A percentile compares a stretch with the other conserved stretches of the same genome.
These are phyloP conservation scores for Incurvaria masculella DNA, from an alignment of 2,888 invertebrate genomes.

Conservation along the genomic window DNA sequence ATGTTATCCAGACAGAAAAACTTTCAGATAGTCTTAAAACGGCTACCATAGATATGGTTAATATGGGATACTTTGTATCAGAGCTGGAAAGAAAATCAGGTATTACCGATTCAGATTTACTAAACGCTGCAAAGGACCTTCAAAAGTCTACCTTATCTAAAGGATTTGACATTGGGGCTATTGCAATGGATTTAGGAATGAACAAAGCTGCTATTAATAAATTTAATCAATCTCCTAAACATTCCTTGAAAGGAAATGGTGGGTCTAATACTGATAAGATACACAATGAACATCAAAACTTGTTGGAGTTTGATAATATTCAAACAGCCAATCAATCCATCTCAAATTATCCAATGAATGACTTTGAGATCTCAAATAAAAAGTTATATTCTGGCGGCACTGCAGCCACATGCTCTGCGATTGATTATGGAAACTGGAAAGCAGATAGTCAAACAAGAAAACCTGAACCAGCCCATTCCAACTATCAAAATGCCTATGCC, in stretches of 20 bases:
- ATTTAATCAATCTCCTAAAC: background rate
- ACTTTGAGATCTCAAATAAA: conserved; percentile 45
- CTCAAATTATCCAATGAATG: conserved; percentile 39
- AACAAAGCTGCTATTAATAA: conserved; percentile 19
- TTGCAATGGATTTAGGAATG: conserved; percentile 43
- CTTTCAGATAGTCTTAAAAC: conserved; percentile 30
- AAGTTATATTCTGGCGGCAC: conserved; percentile 37
- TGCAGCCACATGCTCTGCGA: conserved; percentile 23
- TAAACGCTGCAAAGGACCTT: background rate
- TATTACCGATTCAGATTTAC: background rate
- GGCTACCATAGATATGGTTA: conserved; percentile 47
- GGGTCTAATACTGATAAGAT: background rate
- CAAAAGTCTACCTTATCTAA: conserved; percentile 17
- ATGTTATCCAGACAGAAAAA: conserved; percentile 17
- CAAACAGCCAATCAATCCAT: conserved; percentile 21
- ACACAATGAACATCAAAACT: background rate
- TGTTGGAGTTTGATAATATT: background rate
- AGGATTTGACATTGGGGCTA: conserved; percentile 39
- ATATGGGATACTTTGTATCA: conserved; percentile 47
- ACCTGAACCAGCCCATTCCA: background rate
- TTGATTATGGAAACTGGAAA: conserved; percentile 46
- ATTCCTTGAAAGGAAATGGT: background rate
- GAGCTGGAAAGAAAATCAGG: conserved; percentile 29
- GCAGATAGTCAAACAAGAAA: background rate
- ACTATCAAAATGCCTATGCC: background rate